These are phyloP conservation scores for Bucorvus abyssinicus DNA, from an alignment of 2,797 vertebrate genomes.

Conservation along the genomic window DNA sequence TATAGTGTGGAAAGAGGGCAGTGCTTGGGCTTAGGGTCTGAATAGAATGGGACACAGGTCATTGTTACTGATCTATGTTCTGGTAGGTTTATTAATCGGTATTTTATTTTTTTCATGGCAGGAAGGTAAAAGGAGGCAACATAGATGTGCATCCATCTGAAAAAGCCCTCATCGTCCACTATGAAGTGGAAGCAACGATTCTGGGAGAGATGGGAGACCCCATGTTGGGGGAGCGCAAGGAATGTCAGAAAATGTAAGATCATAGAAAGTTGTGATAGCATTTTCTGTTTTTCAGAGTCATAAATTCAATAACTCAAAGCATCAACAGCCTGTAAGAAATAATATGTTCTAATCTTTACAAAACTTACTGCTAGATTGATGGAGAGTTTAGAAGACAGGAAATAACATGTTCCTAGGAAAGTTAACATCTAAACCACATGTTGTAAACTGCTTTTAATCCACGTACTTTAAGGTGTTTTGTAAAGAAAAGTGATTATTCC, in stretches of 20 bases:
- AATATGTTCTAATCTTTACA: background rate
- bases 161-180: conserved; percentile 92
- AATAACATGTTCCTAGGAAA: background rate
- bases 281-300: background rate
- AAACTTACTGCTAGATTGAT: background rate
- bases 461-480: background rate
- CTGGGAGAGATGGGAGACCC: conserved; percentile 87
- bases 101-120: conserved; percentile 49
- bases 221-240: conserved; percentile 89
- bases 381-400: background rate
- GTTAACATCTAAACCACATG: background rate
- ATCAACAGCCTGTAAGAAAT: background rate
- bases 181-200: conserved; percentile 93
- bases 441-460: background rate
- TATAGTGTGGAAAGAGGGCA: background rate
- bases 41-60: background rate
- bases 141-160: conserved; percentile 93
- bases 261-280: background rate
- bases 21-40: background rate
- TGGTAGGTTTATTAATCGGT: background rate
- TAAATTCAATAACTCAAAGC: background rate
- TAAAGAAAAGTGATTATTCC: background rate
- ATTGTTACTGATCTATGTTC: background rate
- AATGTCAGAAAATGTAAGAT: conserved; percentile 94
- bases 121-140: conserved; percentile 89